phyloP scores from a whole-genome alignment of 2,113 vertebrate species.

The Apodemus speciosus region DNA sequence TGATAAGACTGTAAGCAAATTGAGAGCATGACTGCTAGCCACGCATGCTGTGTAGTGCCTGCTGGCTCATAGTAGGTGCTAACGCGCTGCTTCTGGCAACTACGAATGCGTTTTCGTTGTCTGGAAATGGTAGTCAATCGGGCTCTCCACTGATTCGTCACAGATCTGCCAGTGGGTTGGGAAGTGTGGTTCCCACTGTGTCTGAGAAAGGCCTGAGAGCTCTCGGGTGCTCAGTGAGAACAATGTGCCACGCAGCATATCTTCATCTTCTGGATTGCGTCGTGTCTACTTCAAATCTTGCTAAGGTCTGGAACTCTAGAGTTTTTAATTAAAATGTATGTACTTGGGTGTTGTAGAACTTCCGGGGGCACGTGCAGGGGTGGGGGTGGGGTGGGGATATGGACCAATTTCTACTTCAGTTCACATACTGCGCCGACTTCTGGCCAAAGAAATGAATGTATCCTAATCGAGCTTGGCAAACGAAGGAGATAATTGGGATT shows the following conservation, averaged over 20 bases:
- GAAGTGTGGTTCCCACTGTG: neutral
- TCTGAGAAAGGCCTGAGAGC: neutral
- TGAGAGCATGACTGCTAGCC: neutral
- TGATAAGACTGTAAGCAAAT: neutral
- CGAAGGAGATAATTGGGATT: neutral
- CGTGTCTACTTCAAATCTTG: constrained; percentile 7
- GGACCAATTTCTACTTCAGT: neutral
- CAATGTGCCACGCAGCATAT: accelerated
- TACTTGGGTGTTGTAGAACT: neutral
- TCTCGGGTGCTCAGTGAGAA: neutral
- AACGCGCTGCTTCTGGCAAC: neutral
- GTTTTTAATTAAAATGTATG: neutral
- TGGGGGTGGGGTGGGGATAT: too few relatives aligned
- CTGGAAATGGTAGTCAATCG: constrained; percentile 1
- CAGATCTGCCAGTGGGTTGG: neutral
- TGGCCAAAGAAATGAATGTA: neutral
- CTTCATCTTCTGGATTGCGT: neutral
- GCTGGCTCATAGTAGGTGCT: neutral
- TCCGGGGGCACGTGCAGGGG: neutral
- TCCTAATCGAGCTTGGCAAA: neutral
- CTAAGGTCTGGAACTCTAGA: neutral
- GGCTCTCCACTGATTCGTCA: neutral
- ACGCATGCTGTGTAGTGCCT: neutral
- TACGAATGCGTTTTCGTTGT: neutral
- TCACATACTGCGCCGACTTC: neutral